Evolutionary conservation across 1,140 invertebrate genomes (phyloP), one percentile per base, ranked within the genome.

Genomic region (Nylanderia fulva): DNA sequence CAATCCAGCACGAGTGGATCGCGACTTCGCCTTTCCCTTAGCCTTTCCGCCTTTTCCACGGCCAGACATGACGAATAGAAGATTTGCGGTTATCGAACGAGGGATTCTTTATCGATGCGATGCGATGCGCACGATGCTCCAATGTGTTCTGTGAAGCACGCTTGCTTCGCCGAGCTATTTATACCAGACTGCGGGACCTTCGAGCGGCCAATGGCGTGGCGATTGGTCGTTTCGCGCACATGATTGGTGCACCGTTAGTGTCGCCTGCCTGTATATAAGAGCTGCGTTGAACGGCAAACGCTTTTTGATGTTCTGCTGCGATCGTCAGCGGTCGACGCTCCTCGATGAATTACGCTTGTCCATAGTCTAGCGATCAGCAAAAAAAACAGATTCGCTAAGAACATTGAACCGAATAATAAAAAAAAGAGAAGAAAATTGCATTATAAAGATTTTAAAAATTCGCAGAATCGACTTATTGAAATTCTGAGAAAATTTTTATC

Each of bases 11-110:
- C 85, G 72, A 61, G 48, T 85, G 0, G 84, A 87, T 15, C 76
- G 84, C 6, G 86, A 85, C 54, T 87, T 87, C 2, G 75, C 52
- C 68, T 85, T 87, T 61, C 86, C 84, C 45, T 87, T 87, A 21
- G 79, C 69, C 68, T 87, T 87, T 0, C 76, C 86, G 21, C 84
- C 84, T 71, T 87, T 87, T 11, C 86, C 86, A 54, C 84, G 84
- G n/a, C 86, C 86, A 33, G 84, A 87, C 84, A 87, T 87, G 1
- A 18, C 4, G 15, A 48, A 18, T 48, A 48, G 15, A 18, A 48
- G 15, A 18, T 24, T 45, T 15, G 33, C 29, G 18, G 0, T 9
- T 13, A 15, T 4, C 13, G 2, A 21, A 45, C 5, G n/a, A 76
- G 21, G 1, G 27, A 0, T 42, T 48, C 4, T 24, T 2, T 29